Base-by-base conservation (phyloP, 2,113 vertebrate genomes). In the Cynopterus brachyotis region DNA sequence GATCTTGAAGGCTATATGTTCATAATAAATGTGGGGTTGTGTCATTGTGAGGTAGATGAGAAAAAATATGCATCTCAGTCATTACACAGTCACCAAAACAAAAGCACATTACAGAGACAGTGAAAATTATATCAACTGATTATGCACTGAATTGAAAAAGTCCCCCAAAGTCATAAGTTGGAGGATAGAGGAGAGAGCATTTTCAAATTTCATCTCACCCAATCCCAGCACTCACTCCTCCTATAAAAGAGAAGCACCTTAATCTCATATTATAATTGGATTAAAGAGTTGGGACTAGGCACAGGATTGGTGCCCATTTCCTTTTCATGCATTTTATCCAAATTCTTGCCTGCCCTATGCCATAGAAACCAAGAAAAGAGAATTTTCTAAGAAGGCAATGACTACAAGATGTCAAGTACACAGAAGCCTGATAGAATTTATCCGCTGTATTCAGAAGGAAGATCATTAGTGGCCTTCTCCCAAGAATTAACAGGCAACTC, bases 361-460 rank as follows among this genome's bases (percentile, higher is more conserved):
- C 70, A 22, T n/a, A 28, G 81, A 94, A 97, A 94, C 55, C 17
- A 69, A 90, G 59, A 59, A 84, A 80, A 78, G 15, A 93, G 7
- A 78, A 94, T 60, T 94, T 95, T 64, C 69, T 78, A 85, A 66
- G 22, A 24, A 92, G n/a, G 13, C 53, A 72, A 47, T 82, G 82
- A 10, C 53, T 79, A 42, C 9, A 80, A 81, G 75, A 87, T 53
- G 42, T 88, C 76, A 95, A 88, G 72, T 32, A 55, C 30, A 57
- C 9, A 0, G 2, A 94, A 45, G 30, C 55, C 90, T 82, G 55
- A 96, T 84, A 94, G 67, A 93, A 79, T 7, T 22, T 80, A 92
- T 2, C 37, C 42, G 40, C 73, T 67, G 19, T 73, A 84, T 70
- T 92, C 40, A 60, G 70, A 16, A 93, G 12, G 62, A 37, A 93